These are phyloP conservation scores for Automeris io DNA, from an alignment of 2,888 invertebrate species.

Conservation along the genomic window DNA sequence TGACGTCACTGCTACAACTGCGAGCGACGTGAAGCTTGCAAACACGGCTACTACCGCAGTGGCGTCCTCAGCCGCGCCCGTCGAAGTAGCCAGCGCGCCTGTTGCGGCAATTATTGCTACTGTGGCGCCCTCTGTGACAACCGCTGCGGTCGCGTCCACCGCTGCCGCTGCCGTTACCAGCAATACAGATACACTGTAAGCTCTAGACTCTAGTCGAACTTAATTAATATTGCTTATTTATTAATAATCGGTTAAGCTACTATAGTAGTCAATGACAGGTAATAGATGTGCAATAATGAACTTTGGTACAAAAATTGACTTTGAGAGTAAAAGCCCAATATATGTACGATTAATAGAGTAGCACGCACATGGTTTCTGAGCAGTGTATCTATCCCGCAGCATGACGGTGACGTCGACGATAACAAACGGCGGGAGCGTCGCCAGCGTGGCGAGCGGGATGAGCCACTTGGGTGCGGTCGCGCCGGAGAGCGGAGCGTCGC, in stretches of 20 bases:
- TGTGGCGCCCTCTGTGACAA: slow-evolving; percentile 20
- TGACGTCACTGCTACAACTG: slow-evolving; percentile 52
- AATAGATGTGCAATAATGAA: no score
- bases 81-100: slow-evolving; percentile 14
- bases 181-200: slow-evolving; percentile 31
- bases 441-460: slow-evolving; percentile 11
- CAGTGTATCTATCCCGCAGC: neutral
- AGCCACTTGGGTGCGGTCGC: slow-evolving; percentile 17
- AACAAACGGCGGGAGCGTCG: slow-evolving; percentile 1
- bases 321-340: no score
- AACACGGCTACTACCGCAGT: neutral
- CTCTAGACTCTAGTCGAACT: no score
- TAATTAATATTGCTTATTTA: no score
- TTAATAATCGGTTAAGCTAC: no score
- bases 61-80: slow-evolving; percentile 2
- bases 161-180: slow-evolving; percentile 17
- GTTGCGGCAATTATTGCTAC: slow-evolving; percentile 13
- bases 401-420: slow-evolving; percentile 1
- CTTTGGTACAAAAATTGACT: no score
- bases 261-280: no score
- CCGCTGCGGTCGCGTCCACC: slow-evolving; percentile 12
- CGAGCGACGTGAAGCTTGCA: slow-evolving; percentile 22
- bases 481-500: slow-evolving; percentile 41
- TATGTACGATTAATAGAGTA: no score
- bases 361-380: no score